Evolutionary conservation across 2,113 vertebrate genomes (phyloP).

Genomic region (Limanda limanda): DNA sequence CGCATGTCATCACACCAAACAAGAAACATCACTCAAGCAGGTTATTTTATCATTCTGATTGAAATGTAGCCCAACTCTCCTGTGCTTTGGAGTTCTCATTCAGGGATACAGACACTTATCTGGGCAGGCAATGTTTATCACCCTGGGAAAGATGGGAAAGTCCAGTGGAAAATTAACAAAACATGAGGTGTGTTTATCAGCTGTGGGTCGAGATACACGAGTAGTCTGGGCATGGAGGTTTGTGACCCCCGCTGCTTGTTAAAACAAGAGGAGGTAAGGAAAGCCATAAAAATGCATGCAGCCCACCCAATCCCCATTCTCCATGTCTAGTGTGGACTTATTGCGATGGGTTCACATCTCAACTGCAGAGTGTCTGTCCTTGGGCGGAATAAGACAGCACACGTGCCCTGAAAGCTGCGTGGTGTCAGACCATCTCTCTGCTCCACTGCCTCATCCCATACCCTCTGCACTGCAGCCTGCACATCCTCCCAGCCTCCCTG

Average conservation of each 20-base stretch:
- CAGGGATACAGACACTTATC: not conserved
- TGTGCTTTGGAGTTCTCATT: slow-evolving; percentile 1
- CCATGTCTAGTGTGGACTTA: slow-evolving; percentile 16
- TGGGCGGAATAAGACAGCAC: slow-evolving; percentile 11
- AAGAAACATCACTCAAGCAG: not conserved
- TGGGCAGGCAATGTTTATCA: not conserved
- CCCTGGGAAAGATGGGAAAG: slow-evolving; percentile 1
- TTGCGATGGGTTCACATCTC: slow-evolving; percentile 16
- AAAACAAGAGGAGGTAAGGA: not conserved
- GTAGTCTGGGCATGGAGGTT: not conserved
- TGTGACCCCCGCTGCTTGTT: not conserved
- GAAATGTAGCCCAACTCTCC: not conserved
- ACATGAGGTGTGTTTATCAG: slow-evolving; percentile 11
- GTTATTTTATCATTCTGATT: not conserved
- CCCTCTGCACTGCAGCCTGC: slow-evolving; percentile 4
- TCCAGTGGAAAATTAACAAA: slow-evolving; percentile 1
- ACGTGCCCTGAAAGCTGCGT: slow-evolving; percentile 33
- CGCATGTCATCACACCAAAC: not conserved
- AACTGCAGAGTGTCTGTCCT: slow-evolving; percentile 32
- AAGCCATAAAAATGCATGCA: not conserved
- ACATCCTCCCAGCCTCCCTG: slow-evolving; percentile 12
- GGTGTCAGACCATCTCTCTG: slow-evolving; percentile 29
- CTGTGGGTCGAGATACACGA: not conserved
- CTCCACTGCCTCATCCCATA: slow-evolving; percentile 13
- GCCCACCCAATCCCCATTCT: not conserved